A percentile compares a stretch with the other conserved stretches of the same genome.
Conservation (phyloP, 2,797 vertebrate species). For the Paguma larvata region DNA sequence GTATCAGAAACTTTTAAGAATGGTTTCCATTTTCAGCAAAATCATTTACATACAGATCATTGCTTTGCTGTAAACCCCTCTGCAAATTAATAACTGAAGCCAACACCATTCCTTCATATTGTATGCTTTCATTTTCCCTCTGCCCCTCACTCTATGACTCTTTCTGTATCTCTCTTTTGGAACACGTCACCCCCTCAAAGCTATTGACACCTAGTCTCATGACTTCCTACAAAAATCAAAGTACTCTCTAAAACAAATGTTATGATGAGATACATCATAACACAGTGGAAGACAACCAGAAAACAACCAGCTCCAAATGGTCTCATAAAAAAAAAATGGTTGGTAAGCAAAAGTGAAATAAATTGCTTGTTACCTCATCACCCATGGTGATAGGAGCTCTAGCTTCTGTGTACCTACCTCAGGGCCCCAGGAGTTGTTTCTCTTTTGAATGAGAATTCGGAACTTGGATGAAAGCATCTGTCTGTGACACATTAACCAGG, state of each 20-base stretch:
- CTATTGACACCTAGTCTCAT: not conserved
- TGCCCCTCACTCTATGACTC: not conserved
- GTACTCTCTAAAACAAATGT: not conserved
- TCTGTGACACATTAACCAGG: not conserved
- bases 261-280: not conserved
- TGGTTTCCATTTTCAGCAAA: not conserved
- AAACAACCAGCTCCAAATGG: not conserved
- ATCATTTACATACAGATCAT: not conserved
- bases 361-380: not conserved
- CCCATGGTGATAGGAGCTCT: not conserved
- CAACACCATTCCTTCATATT: not conserved
- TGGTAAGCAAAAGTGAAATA: slow-evolving; percentile 36
- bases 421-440: not conserved
- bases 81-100: not conserved
- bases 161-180: not conserved
- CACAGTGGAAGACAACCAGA: not conserved
- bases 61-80: not conserved
- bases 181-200: not conserved
- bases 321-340: not conserved
- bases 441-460: not conserved
- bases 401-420: not conserved
- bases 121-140: not conserved
- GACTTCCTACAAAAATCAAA: not conserved
- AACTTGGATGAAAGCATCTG: not conserved
- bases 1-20: not conserved